These are phyloP conservation scores for Irena cyanogastra DNA, from an alignment of 2,113 vertebrate genomes.

Conservation along the genomic window DNA sequence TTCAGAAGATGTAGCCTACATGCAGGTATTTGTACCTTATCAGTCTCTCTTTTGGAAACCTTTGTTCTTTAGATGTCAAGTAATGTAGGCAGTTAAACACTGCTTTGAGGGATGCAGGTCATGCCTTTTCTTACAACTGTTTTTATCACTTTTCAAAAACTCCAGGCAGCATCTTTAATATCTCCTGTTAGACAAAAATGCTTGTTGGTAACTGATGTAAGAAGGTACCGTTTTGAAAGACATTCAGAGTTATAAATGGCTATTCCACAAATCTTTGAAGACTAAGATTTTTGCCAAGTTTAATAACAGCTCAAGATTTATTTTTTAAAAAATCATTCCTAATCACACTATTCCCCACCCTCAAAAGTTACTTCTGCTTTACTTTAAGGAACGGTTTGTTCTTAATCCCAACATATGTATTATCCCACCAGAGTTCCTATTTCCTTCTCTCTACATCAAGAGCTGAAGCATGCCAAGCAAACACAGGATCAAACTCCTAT, in stretches of 20 bases:
- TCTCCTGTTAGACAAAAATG: conserved; percentile 26
- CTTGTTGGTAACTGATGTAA: conserved; percentile 36
- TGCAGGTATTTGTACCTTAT: conserved; percentile 47
- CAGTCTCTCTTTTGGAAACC: conserved; percentile 32
- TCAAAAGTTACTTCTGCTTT: neutral
- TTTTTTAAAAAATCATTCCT: neutral
- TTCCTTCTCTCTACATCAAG: neutral
- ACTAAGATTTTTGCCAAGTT: neutral
- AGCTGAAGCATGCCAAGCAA: neutral
- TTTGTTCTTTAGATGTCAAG: conserved; percentile 59
- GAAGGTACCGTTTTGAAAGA: neutral
- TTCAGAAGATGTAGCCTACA: conserved; percentile 54
- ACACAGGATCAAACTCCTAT: neutral
- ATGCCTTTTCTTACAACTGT: conserved; percentile 36
- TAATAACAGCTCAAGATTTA: neutral
- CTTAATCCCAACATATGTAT: neutral
- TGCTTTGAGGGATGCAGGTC: conserved; percentile 49
- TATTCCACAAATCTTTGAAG: conserved; percentile 1
- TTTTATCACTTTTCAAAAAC: conserved; percentile 54
- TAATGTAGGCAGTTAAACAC: conserved; percentile 60
- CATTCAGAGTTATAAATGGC: neutral
- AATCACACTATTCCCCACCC: neutral
- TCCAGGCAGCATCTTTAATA: conserved; percentile 48
- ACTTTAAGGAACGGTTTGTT: neutral
- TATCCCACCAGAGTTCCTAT: neutral